phyloP scores from a whole-genome alignment of 2,888 invertebrate species.

The Horisme vitalbata region DNA sequence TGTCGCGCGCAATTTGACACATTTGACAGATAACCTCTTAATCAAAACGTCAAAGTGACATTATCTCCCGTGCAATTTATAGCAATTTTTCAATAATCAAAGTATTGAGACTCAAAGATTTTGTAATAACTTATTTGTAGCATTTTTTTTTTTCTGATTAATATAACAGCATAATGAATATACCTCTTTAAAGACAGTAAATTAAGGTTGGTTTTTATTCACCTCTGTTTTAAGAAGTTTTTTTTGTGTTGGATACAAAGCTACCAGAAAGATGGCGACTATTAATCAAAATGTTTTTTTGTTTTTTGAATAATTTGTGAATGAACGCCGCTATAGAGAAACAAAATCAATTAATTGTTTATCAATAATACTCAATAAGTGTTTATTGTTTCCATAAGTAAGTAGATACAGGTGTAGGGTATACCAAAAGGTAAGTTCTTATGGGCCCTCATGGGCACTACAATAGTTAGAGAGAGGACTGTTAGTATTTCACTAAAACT shows the following conservation, averaged over 20 bases:
- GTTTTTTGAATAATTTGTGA: conserved; percentile 72
- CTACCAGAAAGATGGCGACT: conserved; percentile 51
- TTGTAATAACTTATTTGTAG: too few relatives aligned
- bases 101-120: conserved; percentile 19
- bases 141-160: too few relatives aligned
- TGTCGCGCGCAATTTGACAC: conserved; percentile 20
- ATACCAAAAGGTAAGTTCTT: too few relatives aligned
- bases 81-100: conserved; percentile 27
- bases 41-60: conserved; percentile 33
- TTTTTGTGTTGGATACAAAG: conserved; percentile 37
- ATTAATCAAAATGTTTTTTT: conserved; percentile 63
- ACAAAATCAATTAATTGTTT: conserved; percentile 59
- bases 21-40: conserved; percentile 58
- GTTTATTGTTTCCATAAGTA: too few relatives aligned
- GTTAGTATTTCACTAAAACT: too few relatives aligned
- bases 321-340: conserved; percentile 57
- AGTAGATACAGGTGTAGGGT: too few relatives aligned
- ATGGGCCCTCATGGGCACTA: too few relatives aligned
- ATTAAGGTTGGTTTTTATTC: conserved; percentile 10
- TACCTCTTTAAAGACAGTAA: too few relatives aligned
- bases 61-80: conserved; percentile 20
- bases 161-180: too few relatives aligned
- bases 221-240: background rate
- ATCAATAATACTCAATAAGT: conserved; percentile 67
- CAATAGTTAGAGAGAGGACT: too few relatives aligned